Base-by-base conservation (phyloP, 1,140 invertebrate genomes). In the Myzus persicae region DNA sequence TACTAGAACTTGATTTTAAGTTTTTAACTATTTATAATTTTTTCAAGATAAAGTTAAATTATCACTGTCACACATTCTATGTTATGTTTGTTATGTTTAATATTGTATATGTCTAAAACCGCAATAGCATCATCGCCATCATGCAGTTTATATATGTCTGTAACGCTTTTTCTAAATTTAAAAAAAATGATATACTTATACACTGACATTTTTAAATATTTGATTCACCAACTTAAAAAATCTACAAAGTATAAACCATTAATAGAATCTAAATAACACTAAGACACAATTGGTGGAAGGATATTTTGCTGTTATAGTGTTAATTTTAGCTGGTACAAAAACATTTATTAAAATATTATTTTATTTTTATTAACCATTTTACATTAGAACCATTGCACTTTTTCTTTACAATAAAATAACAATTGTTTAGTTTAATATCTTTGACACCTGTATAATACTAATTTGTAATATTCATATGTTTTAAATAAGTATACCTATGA, bases 391-490 rank as follows among this genome's bases (percentile, higher is more conserved):
- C 36, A 90, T 59, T 42, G 14, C 38, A 42, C 51, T 90, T 59
- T 67, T 59, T 54, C n/a, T 89, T 89, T 67, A 42, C 7, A 90
- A 36, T 59, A 90, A 90, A 90, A 51, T 59, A 59, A 90, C 38
- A 90, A 90, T 42, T 67, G 20, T 90, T 90, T 18, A n/a, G 31
- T 90, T 36, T 36, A 59, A 67, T 67, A n/a, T n/a, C 14, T n/a
- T 44, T 67, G 26, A 67, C 40, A 42, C 26, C 26, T 42, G 14
- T 67, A 90, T 90, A 67, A 90, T 26, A 26, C 22, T 51, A 6
- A 51, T 51, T n/a, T 38, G 1, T 51, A 38, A 67, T 59, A 31
- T 46, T 11, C 44, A 22, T 36, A 48, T 88, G 36, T 67, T 90
- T 20, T 8, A 67, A 90, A 18, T 38, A 76, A 22, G 31, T 81